phyloP scores from a whole-genome alignment of 2,113 vertebrate species.

The Hystrix cristata region DNA sequence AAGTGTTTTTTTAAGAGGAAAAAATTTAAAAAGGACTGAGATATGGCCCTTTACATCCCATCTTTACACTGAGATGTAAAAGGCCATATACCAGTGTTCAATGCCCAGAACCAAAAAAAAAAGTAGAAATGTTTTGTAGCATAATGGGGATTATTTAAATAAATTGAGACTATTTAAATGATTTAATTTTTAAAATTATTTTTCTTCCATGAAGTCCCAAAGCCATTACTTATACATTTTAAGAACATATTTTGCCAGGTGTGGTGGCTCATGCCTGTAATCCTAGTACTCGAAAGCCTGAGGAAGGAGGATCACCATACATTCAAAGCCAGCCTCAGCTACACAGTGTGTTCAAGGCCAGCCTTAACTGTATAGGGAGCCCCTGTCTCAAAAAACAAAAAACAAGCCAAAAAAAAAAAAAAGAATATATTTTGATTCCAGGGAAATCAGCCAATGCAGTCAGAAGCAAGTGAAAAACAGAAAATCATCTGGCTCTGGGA shows the following conservation, averaged over 20 bases:
- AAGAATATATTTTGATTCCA: constrained; percentile 20
- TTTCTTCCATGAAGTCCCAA: constrained; percentile 25
- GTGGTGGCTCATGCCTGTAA: background rate
- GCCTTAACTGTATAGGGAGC: background rate
- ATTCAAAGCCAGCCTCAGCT: background rate
- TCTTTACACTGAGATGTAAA: no score
- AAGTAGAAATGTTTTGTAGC: background rate
- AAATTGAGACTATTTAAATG: background rate
- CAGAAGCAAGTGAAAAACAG: background rate
- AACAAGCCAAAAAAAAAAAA: background rate
- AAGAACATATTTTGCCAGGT: background rate
- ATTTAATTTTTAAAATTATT: background rate
- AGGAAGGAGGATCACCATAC: background rate
- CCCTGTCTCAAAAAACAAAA: background rate
- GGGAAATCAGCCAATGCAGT: background rate
- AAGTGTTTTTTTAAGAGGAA: background rate
- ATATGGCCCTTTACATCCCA: background rate
- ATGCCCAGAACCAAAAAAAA: background rate
- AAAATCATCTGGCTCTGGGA: background rate
- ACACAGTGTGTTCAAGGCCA: background rate
- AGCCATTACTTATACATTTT: constrained; percentile 12
- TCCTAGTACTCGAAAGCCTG: background rate
- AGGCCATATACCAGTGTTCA: background rate
- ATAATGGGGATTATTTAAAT: constrained; percentile 23
- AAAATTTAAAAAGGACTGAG: background rate